Evolutionary conservation across 2,888 invertebrate species (phyloP).

Genomic region (Hirtodrosophila histrioides): DNA sequence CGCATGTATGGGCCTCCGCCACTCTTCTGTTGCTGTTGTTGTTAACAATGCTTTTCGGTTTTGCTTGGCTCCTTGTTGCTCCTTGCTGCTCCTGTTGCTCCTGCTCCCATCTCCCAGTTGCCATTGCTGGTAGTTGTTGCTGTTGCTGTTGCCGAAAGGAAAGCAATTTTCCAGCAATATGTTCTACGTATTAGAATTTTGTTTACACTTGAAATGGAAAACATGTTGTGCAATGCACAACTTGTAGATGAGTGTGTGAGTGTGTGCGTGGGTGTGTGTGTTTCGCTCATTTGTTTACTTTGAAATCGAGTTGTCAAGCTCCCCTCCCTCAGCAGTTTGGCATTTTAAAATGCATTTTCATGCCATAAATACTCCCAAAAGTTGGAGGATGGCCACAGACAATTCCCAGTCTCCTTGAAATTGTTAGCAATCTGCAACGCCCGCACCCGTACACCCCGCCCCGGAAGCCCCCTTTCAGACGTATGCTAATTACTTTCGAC

Average conservation of each 20-base stretch:
- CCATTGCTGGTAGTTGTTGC: slow-evolving; percentile 43
- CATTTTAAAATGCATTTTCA: slow-evolving; percentile 54
- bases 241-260: slow-evolving; percentile 34
- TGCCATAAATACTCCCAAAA: slow-evolving; percentile 37
- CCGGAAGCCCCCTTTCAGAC: slow-evolving; percentile 26
- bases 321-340: slow-evolving; percentile 37
- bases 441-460: background rate
- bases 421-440: background rate
- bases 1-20: background rate
- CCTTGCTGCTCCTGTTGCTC: slow-evolving; percentile 28
- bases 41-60: slow-evolving; percentile 76
- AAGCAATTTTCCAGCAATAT: slow-evolving; percentile 78
- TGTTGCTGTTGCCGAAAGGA: slow-evolving; percentile 71
- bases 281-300: slow-evolving; percentile 72
- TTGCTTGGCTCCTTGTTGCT: slow-evolving; percentile 48
- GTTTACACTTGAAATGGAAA: slow-evolving; percentile 80
- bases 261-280: slow-evolving; percentile 25
- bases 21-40: slow-evolving; percentile 52
- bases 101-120: slow-evolving; percentile 34
- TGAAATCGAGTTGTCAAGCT: slow-evolving; percentile 73
- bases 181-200: slow-evolving; percentile 76
- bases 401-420: background rate
- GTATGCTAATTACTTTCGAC: slow-evolving; percentile 76
- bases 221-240: slow-evolving; percentile 76
- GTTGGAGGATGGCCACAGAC: slow-evolving; percentile 12